phyloP scores from a whole-genome alignment of 1,140 invertebrate species.

The Polyergus mexicanus region DNA sequence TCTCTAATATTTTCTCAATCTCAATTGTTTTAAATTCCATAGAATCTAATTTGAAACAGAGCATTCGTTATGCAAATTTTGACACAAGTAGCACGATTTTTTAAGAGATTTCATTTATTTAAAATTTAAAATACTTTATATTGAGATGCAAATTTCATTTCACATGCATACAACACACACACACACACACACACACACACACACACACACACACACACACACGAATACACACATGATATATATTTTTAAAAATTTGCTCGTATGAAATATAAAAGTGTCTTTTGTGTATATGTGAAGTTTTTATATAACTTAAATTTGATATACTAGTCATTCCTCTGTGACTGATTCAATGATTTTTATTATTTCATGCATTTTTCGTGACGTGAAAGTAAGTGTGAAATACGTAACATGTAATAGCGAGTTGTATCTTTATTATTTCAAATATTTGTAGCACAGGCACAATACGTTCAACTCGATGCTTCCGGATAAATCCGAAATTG shows the following conservation, averaged over 20 bases:
- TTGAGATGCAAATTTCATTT: not conserved
- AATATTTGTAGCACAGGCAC: constrained; percentile 62
- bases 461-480: constrained; percentile 51
- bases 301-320: not conserved
- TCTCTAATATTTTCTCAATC: too few species aligned
- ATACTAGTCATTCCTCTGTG: not conserved
- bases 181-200: too few species aligned
- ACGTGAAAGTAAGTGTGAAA: constrained; percentile 3
- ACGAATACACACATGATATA: not conserved
- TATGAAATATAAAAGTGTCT: constrained; percentile 6
- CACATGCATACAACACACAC: not conserved
- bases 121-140: too few species aligned
- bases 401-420: constrained; percentile 37
- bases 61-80: too few species aligned
- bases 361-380: constrained; percentile 2
- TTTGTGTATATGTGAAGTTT: not conserved
- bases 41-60: too few species aligned
- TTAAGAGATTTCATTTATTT: too few species aligned
- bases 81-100: too few species aligned
- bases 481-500: constrained; percentile 29
- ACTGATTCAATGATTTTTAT: not conserved
- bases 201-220: too few species aligned
- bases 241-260: not conserved
- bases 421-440: constrained; percentile 64
- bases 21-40: too few species aligned